Base-by-base conservation (phyloP, 2,888 invertebrate genomes). In the Coenonympha glycerion region DNA sequence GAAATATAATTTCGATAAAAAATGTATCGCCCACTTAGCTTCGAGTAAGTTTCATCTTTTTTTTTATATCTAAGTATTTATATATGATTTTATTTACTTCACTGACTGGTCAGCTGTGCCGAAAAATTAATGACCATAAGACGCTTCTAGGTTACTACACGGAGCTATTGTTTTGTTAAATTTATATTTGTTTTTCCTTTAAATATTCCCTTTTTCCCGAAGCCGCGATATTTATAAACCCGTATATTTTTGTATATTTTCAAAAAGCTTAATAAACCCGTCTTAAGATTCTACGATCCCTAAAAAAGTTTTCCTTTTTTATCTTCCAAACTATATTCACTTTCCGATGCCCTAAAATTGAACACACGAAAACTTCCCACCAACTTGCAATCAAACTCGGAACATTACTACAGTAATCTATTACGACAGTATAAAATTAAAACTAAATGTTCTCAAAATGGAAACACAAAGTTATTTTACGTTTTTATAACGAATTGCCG, bases 101-200 rank as follows among this genome's bases (percentile, higher is more conserved):
- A 39, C 39, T 9, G 39, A 39, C 76, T 76, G 76, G 74, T 78
- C 78, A 67, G 69, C 76, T 81, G 71, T 71, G 71, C 72, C 71
- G 71, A 71, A 64, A 57, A 63, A 71, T 71, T 61, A 67, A 73
- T 60, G 71, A 76, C 71, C 76, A 76, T 82, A 77, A 64, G 71
- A 65, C 68, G 88, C 88, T 88, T 88, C 73, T 88, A 87, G 87
- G 87, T 79, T 69, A 83, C 71, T 69, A 86, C 86, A 85, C 82
- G 79, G 71, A 74, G 86, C 84, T 85, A 83, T 71, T 77, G 68
- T 83, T 79, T 72, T 80, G 70, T 82, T 66, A 77, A 59, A 64
- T 76, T 82, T 76, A 58, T 74, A 73, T 77, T 76, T 70, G 13
- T 64, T 76, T 82, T 78, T 65, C 68, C 80, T 76, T 77, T 69